Percentiles rank a stretch among this genome's conserved stretches.
These are phyloP conservation scores for Pseudotriccus pelzelni DNA, from an alignment of 2,797 vertebrate species.

Conservation along the genomic window DNA sequence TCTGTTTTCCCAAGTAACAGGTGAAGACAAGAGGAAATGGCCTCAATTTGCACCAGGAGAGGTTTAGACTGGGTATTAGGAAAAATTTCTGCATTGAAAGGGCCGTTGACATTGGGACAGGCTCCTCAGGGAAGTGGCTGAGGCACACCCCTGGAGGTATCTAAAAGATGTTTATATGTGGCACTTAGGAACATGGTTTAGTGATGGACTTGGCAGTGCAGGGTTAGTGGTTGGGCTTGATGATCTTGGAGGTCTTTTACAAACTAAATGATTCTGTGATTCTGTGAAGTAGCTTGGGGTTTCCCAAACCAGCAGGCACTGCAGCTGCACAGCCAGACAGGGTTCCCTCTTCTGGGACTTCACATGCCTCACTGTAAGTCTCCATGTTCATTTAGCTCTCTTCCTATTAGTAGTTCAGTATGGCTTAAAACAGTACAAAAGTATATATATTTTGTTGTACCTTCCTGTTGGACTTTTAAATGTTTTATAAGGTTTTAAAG, in stretches of 20 bases:
- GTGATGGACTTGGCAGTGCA: neutral
- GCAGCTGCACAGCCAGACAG: neutral
- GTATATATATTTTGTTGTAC: neutral
- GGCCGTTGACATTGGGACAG: neutral
- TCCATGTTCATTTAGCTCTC: neutral
- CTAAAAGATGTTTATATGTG: neutral
- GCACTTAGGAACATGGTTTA: neutral
- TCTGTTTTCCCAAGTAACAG: neutral
- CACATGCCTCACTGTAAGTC: fast-evolving
- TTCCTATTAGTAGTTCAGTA: neutral
- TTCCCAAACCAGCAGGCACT: neutral
- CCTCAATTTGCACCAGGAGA: neutral
- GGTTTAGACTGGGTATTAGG: neutral
- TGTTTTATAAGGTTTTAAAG: neutral
- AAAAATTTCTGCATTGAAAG: neutral
- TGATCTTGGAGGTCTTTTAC: neutral
- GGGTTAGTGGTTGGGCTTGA: neutral
- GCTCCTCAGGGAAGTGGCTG: neutral
- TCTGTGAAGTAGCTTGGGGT: neutral
- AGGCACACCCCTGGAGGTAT: neutral
- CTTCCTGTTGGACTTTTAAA: neutral
- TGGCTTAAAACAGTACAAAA: neutral
- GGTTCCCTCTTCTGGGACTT: neutral
- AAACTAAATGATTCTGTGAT: neutral
- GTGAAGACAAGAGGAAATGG: neutral